Conservation (phyloP, 92 coral and sea anemone genomes). For the Porites divaricata region DNA sequence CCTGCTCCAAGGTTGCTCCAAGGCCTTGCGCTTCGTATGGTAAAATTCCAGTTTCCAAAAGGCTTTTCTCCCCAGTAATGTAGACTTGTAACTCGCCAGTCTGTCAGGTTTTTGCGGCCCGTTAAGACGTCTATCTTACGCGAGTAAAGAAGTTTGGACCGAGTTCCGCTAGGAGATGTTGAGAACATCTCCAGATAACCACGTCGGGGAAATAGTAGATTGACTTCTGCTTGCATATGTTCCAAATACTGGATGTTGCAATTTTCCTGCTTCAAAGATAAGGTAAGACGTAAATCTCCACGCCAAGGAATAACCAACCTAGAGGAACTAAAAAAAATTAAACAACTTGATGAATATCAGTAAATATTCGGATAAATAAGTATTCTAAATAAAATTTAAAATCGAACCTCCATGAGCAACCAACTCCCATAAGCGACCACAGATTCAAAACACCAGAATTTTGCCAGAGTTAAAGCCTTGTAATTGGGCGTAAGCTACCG, state of each 20-base stretch:
- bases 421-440: too few relatives aligned
- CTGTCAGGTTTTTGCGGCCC: slow-evolving; percentile 4
- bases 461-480: too few relatives aligned
- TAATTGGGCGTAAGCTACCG: too few relatives aligned
- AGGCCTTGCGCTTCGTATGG: slow-evolving; percentile 9
- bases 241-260: slow-evolving; percentile 46
- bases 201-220: slow-evolving; percentile 44
- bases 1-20: not conserved
- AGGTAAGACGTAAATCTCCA: not conserved
- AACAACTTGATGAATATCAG: not conserved
- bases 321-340: not conserved
- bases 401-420: too few relatives aligned
- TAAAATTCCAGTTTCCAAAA: slow-evolving; percentile 36
- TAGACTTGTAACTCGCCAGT: slow-evolving; percentile 49
- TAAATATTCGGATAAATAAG: not conserved
- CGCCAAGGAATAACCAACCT: not conserved
- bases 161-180: slow-evolving; percentile 46
- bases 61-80: slow-evolving; percentile 74
- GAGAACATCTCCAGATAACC: slow-evolving; percentile 50
- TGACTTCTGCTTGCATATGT: slow-evolving; percentile 54
- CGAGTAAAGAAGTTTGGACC: slow-evolving; percentile 45
- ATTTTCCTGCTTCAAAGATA: not conserved
- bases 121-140: slow-evolving; percentile 36
- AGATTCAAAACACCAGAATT: too few relatives aligned
- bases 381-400: too few relatives aligned